A percentile compares a stretch with the other conserved stretches of the same genome.
phyloP scores from a whole-genome alignment of 2,113 vertebrate species.

The Megatriorchis doriae region DNA sequence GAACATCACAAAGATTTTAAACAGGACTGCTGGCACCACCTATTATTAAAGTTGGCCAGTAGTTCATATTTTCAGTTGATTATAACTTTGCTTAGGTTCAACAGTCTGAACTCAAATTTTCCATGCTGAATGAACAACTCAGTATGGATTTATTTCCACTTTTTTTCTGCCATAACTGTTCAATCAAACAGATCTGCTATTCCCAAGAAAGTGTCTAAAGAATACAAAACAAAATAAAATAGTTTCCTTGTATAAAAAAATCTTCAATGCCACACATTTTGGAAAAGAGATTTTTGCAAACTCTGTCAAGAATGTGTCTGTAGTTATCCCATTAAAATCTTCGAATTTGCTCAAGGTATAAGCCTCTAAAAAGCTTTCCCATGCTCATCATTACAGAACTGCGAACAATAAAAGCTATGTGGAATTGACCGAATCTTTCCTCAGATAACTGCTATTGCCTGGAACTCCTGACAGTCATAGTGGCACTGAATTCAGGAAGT shows the following conservation, averaged over 20 bases:
- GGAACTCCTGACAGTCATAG: neutral
- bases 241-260: neutral
- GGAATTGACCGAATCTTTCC: neutral
- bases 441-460: neutral
- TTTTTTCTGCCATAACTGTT: neutral
- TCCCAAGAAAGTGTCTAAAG: neutral
- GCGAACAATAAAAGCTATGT: neutral
- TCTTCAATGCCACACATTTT: neutral
- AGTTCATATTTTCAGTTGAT: neutral
- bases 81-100: neutral
- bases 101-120: neutral
- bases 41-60: neutral
- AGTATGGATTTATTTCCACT: neutral
- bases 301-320: neutral
- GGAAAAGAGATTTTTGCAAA: neutral
- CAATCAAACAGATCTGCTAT: neutral
- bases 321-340: neutral
- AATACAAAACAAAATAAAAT: neutral
- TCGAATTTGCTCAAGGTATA: neutral
- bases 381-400: neutral
- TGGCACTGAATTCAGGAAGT: neutral
- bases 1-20: slow-evolving; percentile 20
- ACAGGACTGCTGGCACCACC: neutral
- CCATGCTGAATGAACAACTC: neutral
- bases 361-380: neutral